phyloP scores from a whole-genome alignment of 1,140 invertebrate genomes.

The Capitella teleta region DNA sequence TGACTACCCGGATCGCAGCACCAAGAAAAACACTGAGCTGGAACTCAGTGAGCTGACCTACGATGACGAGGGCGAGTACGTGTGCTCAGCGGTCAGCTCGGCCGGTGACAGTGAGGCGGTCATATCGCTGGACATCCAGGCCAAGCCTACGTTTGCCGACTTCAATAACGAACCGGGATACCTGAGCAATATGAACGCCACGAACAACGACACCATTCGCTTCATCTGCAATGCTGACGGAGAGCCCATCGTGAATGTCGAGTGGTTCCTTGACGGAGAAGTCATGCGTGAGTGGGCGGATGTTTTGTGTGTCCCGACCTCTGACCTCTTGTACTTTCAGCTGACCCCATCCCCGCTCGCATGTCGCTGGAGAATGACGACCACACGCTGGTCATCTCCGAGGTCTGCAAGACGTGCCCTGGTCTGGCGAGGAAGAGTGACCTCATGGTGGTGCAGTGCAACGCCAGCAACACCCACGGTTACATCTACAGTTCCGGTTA shows the following conservation, averaged over 20 bases:
- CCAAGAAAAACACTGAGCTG: not conserved
- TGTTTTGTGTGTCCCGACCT: not conserved
- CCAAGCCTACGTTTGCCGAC: not conserved
- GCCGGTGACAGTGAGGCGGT: not conserved
- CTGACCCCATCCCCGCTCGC: not conserved
- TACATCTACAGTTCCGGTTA: slow-evolving; percentile 4
- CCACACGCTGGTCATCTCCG: slow-evolving; percentile 7
- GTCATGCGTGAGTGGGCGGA: not conserved
- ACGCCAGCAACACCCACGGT: slow-evolving; percentile 7
- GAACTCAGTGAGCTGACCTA: not conserved
- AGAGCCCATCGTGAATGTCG: too few species aligned
- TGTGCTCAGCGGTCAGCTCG: not conserved
- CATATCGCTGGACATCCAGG: not conserved
- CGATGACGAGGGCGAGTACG: slow-evolving; percentile 1
- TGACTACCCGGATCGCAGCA: too few species aligned
- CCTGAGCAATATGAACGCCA: not conserved
- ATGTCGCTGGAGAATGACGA: not conserved
- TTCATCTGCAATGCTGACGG: too few species aligned
- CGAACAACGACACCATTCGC: not conserved
- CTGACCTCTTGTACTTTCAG: not conserved
- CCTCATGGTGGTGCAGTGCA: slow-evolving; percentile 11
- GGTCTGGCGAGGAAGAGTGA: too few species aligned
- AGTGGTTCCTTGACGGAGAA: not conserved
- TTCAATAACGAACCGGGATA: not conserved
- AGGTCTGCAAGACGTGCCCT: not conserved